phyloP scores from a whole-genome alignment of 2,888 invertebrate species.

The Nephrotoma appendiculata region DNA sequence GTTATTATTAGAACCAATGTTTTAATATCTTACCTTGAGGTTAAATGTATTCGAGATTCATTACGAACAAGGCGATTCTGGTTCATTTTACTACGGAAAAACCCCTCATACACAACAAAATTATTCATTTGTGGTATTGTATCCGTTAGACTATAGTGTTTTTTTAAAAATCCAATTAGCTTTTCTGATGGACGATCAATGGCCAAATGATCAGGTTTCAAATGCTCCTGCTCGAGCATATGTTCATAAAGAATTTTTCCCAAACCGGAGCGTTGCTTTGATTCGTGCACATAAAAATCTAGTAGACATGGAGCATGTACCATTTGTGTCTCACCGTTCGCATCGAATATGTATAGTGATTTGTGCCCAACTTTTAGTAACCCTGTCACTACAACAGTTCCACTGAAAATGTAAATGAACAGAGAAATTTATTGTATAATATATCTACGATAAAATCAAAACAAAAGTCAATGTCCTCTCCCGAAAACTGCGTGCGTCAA shows the following conservation, averaged over 20 bases:
- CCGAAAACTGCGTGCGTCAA: not conserved
- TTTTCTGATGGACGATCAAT: slow-evolving; percentile 89
- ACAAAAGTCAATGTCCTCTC: not conserved
- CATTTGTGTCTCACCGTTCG: slow-evolving; percentile 54
- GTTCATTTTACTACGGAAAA: slow-evolving; percentile 38
- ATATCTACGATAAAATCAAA: not conserved
- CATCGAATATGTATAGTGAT: slow-evolving; percentile 73
- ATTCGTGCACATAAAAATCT: slow-evolving; percentile 83
- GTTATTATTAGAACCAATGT: not conserved
- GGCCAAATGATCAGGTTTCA: slow-evolving; percentile 59
- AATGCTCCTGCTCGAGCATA: slow-evolving; percentile 63
- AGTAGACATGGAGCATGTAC: slow-evolving; percentile 74
- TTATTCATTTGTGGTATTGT: slow-evolving; percentile 75
- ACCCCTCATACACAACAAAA: slow-evolving; percentile 72
- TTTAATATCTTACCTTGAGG: slow-evolving; percentile 22
- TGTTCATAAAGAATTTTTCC: slow-evolving; percentile 74
- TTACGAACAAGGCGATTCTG: slow-evolving; percentile 16
- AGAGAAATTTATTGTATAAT: not conserved
- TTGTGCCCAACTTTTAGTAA: slow-evolving; percentile 82
- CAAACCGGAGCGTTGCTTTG: slow-evolving; percentile 70
- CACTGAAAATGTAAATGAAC: not conserved
- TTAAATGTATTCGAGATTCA: slow-evolving; percentile 19
- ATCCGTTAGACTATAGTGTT: slow-evolving; percentile 54
- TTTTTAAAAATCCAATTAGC: slow-evolving; percentile 68
- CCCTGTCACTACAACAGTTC: slow-evolving; percentile 64